Evolutionary conservation across 2,888 invertebrate genomes (phyloP).

Genomic region (Ectemnius continuus): DNA sequence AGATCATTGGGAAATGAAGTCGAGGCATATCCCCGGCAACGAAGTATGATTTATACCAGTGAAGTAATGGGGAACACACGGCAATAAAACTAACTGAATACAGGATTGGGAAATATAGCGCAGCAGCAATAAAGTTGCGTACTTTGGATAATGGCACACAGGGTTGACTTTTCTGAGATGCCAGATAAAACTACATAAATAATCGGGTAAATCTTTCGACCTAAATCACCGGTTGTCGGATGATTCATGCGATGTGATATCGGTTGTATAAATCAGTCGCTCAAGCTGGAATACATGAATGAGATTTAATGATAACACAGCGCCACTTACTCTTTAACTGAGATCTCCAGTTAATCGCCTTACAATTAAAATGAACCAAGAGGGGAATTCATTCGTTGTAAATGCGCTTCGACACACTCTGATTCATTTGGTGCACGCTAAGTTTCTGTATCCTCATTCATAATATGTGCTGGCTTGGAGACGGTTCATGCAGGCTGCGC

Average conservation of each 20-base stretch:
- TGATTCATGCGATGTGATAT: conserved; percentile 40
- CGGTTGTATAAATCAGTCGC: conserved; percentile 48
- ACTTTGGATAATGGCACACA: no score
- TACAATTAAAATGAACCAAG: no score
- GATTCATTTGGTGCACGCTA: no score
- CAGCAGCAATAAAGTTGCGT: conserved; percentile 5
- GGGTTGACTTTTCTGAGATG: conserved; percentile 9
- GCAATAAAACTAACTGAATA: conserved; percentile 13
- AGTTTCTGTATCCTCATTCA: no score
- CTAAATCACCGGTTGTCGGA: conserved; percentile 48
- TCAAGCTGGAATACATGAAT: conserved; percentile 32
- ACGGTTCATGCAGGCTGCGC: no score
- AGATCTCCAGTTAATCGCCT: neutral
- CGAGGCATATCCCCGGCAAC: no score
- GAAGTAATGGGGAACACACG: neutral
- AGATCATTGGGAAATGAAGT: no score
- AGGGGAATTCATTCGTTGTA: no score
- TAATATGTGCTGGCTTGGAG: no score
- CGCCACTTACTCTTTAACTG: conserved; percentile 4
- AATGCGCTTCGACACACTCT: no score
- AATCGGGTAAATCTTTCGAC: conserved; percentile 40
- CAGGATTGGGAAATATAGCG: neutral
- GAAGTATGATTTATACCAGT: no score
- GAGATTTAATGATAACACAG: conserved; percentile 26
- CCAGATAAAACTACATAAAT: conserved; percentile 37